These are phyloP conservation scores for Cossypha niveicapilla DNA, from an alignment of 2,797 vertebrate genomes.

Conservation along the genomic window DNA sequence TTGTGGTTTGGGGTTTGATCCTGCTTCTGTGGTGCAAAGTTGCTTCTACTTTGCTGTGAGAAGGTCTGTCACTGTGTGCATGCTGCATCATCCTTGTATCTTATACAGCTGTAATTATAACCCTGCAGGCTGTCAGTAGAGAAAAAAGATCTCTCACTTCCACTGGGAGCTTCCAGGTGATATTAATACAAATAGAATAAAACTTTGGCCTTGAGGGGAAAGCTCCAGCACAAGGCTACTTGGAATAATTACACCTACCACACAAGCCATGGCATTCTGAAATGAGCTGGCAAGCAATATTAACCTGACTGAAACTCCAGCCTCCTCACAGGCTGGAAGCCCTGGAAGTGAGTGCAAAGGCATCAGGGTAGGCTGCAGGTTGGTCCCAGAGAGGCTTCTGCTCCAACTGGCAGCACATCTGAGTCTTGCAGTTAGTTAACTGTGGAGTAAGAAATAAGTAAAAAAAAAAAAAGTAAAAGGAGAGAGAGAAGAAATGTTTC, in stretches of 20 bases:
- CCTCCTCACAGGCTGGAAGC: background rate
- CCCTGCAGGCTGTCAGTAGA: background rate
- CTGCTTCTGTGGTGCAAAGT: background rate
- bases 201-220: background rate
- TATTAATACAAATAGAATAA: background rate
- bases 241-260: background rate
- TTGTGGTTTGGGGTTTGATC: background rate
- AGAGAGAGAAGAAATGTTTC: background rate
- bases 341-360: background rate
- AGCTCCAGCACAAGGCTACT: background rate
- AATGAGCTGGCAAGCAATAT: background rate
- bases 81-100: background rate
- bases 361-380: accelerated
- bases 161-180: background rate
- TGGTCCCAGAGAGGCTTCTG: accelerated
- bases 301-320: background rate
- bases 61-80: background rate
- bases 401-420: background rate
- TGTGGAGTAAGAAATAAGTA: background rate
- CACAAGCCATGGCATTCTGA: background rate
- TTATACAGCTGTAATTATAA: background rate
- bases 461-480: background rate
- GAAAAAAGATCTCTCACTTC: background rate
- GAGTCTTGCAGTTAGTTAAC: background rate
- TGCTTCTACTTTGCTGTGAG: background rate